These are phyloP conservation scores for Zosterops borbonicus DNA, from an alignment of 2,113 vertebrate species.

Conservation along the genomic window DNA sequence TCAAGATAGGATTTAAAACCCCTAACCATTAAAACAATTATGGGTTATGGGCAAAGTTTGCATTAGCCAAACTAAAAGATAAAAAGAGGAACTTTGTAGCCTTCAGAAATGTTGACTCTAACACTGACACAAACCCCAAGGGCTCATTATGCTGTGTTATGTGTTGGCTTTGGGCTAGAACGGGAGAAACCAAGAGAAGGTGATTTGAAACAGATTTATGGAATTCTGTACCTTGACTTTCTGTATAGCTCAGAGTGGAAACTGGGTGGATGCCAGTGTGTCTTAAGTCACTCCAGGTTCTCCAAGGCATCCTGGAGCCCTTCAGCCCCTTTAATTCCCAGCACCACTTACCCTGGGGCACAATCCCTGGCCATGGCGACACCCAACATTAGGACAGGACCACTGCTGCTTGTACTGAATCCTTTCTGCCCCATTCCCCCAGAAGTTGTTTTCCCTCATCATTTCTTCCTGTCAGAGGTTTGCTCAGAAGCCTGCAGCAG, in stretches of 20 bases:
- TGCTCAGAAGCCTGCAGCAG: not conserved
- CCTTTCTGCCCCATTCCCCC: not conserved
- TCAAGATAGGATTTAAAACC: not conserved
- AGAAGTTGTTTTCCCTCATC: not conserved
- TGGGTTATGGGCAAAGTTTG: not conserved
- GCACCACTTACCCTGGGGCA: not conserved
- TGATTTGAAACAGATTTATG: not conserved
- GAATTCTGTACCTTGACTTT: not conserved
- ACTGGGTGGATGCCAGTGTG: not conserved
- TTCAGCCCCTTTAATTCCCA: not conserved
- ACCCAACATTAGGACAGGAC: not conserved
- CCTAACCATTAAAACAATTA: not conserved
- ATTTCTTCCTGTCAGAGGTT: not conserved
- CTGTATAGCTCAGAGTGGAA: not conserved
- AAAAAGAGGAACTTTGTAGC: not conserved
- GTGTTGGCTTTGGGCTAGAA: not conserved
- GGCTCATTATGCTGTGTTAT: not conserved
- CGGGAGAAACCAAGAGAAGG: not conserved
- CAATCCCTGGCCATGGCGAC: fast-evolving
- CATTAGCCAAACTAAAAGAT: not conserved
- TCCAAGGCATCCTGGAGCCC: not conserved
- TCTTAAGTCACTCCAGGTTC: not conserved
- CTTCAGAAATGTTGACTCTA: not conserved
- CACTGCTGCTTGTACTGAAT: not conserved
- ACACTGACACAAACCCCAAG: not conserved